Evolutionary conservation across 2,113 vertebrate genomes (phyloP).

Genomic region (Psammodynastes pulverulentus): DNA sequence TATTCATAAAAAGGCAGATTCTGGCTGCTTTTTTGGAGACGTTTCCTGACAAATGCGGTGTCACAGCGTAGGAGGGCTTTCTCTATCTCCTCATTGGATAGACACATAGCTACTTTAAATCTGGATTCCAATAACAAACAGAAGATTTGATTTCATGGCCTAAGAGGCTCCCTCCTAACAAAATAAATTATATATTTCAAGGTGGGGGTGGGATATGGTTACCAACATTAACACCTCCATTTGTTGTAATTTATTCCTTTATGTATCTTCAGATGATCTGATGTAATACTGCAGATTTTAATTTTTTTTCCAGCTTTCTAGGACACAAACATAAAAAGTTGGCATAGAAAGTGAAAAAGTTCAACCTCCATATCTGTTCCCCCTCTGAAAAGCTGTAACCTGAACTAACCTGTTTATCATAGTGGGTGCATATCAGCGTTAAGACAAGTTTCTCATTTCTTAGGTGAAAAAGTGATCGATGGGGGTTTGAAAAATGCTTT

Average conservation of each 20-base stretch:
- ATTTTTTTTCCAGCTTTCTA: not conserved
- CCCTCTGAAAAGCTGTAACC: not conserved
- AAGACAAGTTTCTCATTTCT: not conserved
- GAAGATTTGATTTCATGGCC: not conserved
- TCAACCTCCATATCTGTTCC: not conserved
- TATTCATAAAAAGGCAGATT: not conserved
- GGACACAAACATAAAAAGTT: not conserved
- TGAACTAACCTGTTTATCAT: not conserved
- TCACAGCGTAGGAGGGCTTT: not conserved
- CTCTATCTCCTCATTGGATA: not conserved
- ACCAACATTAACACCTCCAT: not conserved
- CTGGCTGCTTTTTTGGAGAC: not conserved
- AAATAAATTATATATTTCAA: not conserved
- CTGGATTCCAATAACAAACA: not conserved
- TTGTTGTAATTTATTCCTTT: not conserved
- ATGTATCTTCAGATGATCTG: no score
- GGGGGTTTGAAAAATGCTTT: not conserved
- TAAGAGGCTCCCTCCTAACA: not conserved
- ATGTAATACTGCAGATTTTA: not conserved
- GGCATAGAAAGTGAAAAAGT: not conserved
- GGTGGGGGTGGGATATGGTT: not conserved
- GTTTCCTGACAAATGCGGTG: not conserved
- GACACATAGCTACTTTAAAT: not conserved
- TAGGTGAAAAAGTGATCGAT: not conserved
- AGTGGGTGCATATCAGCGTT: not conserved